Percentiles rank a stretch among this genome's conserved stretches.
Conservation (phyloP, 2,797 vertebrate genomes). For the Anomalospiza imberbis region DNA sequence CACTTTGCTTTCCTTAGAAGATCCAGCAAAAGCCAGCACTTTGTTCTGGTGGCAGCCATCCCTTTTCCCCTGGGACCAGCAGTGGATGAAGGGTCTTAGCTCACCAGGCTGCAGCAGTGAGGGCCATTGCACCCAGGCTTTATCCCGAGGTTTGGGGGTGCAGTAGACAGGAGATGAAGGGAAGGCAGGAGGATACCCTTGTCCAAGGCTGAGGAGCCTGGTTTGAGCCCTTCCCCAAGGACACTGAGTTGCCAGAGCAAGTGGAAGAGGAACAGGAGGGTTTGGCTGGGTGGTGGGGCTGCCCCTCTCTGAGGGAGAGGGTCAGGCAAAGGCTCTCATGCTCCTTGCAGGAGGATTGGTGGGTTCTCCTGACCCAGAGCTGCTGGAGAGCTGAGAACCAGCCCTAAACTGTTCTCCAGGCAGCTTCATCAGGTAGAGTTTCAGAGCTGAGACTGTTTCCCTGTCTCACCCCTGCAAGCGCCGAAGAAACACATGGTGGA, state of each 20-base stretch:
- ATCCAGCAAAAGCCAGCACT: neutral
- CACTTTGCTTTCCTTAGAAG: neutral
- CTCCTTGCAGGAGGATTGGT: neutral
- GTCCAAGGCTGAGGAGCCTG: neutral
- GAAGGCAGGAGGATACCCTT: neutral
- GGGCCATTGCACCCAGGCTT: neutral
- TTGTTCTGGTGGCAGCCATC: neutral
- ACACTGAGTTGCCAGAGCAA: neutral
- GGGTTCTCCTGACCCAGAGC: neutral
- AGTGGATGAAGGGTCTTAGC: neutral
- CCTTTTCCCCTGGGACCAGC: neutral
- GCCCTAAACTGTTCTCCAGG: neutral
- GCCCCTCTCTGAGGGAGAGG: neutral
- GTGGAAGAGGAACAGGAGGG: neutral
- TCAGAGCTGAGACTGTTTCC: neutral
- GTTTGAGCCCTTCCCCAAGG: neutral
- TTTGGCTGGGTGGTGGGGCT: neutral
- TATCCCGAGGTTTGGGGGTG: no score
- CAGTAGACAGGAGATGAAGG: neutral
- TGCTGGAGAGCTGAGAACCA: neutral
- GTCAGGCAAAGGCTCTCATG: neutral
- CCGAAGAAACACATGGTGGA: neutral
- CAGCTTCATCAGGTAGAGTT: neutral
- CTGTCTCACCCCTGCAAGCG: neutral
- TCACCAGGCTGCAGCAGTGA: neutral